Evolutionary conservation across 2,888 invertebrate genomes (phyloP).

Genomic region (Aphidius colemani): DNA sequence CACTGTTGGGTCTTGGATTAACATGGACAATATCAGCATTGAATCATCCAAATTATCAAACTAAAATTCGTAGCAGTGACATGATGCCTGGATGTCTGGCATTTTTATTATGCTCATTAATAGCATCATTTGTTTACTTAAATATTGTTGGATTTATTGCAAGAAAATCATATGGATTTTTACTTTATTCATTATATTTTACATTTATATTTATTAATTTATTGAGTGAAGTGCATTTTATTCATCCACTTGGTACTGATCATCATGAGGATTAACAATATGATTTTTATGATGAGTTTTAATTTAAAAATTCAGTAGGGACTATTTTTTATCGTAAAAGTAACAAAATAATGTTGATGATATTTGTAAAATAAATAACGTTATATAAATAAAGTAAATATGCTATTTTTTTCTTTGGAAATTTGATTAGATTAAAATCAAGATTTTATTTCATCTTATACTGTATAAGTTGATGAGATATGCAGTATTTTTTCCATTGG

Average conservation of each 20-base stretch:
- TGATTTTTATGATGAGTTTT: too few relatives aligned
- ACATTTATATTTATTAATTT: constrained; percentile 62
- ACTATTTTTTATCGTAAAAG: not conserved
- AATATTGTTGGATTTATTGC: constrained; percentile 60
- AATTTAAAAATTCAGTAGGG: not conserved
- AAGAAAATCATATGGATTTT: constrained; percentile 61
- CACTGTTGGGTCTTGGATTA: constrained; percentile 60
- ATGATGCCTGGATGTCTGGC: constrained; percentile 58
- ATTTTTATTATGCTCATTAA: constrained; percentile 60
- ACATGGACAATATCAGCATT: constrained; percentile 51
- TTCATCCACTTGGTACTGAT: constrained; percentile 57
- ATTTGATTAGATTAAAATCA: too few relatives aligned
- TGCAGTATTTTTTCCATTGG: too few relatives aligned
- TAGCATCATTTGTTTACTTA: constrained; percentile 59
- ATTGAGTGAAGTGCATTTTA: constrained; percentile 60
- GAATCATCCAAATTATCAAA: constrained; percentile 34
- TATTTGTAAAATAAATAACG: too few relatives aligned
- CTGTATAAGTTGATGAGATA: too few relatives aligned
- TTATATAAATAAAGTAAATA: too few relatives aligned
- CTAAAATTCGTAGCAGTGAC: constrained; percentile 56
- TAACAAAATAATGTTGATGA: not conserved
- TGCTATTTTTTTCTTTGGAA: too few relatives aligned
- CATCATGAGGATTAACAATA: constrained; percentile 42
- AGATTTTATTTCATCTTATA: too few relatives aligned
- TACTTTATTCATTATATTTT: constrained; percentile 61